Evolutionary conservation across 2,888 invertebrate genomes (phyloP), one percentile per base, ranked within the genome.

Genomic region (Cataglyphis rosenhaueri): DNA sequence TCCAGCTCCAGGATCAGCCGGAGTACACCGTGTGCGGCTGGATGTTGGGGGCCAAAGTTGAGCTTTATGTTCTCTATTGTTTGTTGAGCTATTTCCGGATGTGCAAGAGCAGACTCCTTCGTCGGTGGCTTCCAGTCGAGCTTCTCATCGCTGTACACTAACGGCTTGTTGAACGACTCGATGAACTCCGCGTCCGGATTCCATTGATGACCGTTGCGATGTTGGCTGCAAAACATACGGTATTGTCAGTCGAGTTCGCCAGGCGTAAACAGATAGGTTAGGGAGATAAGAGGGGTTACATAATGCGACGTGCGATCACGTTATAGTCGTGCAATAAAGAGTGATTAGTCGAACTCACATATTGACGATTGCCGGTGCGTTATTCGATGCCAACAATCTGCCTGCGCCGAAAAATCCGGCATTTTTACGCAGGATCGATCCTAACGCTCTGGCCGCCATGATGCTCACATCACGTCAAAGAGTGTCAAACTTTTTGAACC

Each of bases 11-110:
- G 93, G 0, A 98, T 97, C 41, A 99, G 95, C 84, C 98, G 96
- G 75, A 99, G 95, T 75, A 99, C 98, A 89, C 98, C 98, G 93
- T 99, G 98, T 92, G 98, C 98, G 61, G 98, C 98, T 2, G 98
- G 98, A 96, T 99, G 98, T 93, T 98, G 98, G 0, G 99, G 98
- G 0, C 98, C 98, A 95, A 99, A 99, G 94, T 99, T 99, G 0
- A 99, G 91, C 6, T 96, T 96, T 88, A 99, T 95, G 95, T 99
- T 99, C 90, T 97, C 97, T 0, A 99, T 71, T 9, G 81, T 64
- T 1, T 59, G 78, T 10, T 52, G 44, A 1, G 76, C 9, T 6
- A 12, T 0, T 15, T 41, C 0, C 0, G 6, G 6, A 0, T 0
- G 0, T 0, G n/a, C 3, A 9, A 70, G 1, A 0, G 12, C 0